Conservation (phyloP, 1,140 invertebrate genomes). For the Latrodectus geometricus region DNA sequence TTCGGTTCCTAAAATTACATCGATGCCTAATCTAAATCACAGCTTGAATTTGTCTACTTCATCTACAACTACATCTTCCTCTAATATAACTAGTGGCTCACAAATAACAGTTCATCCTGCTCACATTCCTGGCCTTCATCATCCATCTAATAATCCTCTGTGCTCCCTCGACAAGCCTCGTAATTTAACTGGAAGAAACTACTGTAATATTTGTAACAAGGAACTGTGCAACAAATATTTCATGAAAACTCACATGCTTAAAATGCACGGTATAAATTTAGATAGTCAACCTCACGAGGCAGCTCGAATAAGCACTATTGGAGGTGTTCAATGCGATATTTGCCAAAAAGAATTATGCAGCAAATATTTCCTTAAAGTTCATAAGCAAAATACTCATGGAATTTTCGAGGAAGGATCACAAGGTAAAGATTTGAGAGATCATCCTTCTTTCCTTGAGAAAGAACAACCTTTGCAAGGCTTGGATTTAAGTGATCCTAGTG, state of each 20-base stretch:
- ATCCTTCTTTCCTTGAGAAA: conserved; percentile 50
- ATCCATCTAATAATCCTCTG: conserved; percentile 15
- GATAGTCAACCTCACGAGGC: conserved; percentile 73
- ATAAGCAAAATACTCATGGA: conserved; percentile 98
- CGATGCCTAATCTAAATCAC: conserved; percentile 21
- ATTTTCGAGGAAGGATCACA: conserved; percentile 78
- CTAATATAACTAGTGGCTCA: conserved; percentile 36
- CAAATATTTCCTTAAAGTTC: conserved; percentile 96
- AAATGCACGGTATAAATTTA: conserved; percentile 98
- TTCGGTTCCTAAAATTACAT: conserved; percentile 32
- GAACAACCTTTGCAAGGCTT: conserved; percentile 33
- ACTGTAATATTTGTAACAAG: conserved; percentile 99
- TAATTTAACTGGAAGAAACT: conserved; percentile 75
- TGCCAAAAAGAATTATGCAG: conserved; percentile 97
- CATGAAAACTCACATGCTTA: conserved; percentile 99
- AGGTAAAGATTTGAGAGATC: conserved; percentile 53
- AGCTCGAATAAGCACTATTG: conserved; percentile 84
- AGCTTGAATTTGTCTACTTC: conserved; percentile 10
- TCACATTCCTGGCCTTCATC: conserved; percentile 35
- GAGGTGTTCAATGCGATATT: conserved; percentile 94
- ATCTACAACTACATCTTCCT: conserved; percentile 4
- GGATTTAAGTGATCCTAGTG: conserved; percentile 71
- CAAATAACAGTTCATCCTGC: conserved; percentile 31
- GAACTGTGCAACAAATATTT: conserved; percentile 99
- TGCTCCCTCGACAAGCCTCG: conserved; percentile 44